Evolutionary conservation across 2,113 vertebrate species (phyloP).

Genomic region (Ailurus styani): DNA sequence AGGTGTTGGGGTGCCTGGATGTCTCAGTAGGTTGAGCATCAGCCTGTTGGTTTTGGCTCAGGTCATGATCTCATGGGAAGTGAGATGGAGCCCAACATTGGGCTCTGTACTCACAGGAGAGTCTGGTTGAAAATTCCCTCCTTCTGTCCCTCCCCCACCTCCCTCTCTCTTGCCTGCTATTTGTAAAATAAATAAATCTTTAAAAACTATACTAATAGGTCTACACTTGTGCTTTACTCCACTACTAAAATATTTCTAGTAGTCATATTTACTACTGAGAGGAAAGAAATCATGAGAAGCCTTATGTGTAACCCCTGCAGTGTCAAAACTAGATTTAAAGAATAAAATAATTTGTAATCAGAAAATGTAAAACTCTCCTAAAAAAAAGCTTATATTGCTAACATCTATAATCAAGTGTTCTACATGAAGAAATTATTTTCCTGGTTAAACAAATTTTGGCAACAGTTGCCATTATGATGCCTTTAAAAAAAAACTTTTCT

Average conservation of each 20-base stretch:
- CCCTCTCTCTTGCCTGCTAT: too few species aligned
- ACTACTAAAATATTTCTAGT: not conserved
- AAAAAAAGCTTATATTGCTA: not conserved
- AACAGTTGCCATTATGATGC: not conserved
- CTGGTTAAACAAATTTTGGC: not conserved
- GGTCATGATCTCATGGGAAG: not conserved
- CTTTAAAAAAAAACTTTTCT: not conserved
- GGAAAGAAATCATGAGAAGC: not conserved
- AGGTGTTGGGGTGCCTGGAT: not conserved
- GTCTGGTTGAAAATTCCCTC: not conserved
- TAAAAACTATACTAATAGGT: not conserved
- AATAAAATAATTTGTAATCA: not conserved
- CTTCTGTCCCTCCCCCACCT: not conserved
- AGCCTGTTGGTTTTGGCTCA: not conserved
- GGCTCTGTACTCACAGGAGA: not conserved
- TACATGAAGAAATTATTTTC: not conserved
- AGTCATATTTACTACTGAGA: not conserved
- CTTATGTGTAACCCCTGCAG: not conserved
- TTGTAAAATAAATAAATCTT: not conserved
- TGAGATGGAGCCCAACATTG: not conserved
- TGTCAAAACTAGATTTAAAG: not conserved
- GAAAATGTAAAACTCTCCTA: not conserved
- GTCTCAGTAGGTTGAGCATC: not conserved
- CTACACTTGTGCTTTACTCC: not conserved
- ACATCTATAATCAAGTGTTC: not conserved